Conservation (phyloP, 2,888 invertebrate species). For the Muschampia plurimacula region DNA sequence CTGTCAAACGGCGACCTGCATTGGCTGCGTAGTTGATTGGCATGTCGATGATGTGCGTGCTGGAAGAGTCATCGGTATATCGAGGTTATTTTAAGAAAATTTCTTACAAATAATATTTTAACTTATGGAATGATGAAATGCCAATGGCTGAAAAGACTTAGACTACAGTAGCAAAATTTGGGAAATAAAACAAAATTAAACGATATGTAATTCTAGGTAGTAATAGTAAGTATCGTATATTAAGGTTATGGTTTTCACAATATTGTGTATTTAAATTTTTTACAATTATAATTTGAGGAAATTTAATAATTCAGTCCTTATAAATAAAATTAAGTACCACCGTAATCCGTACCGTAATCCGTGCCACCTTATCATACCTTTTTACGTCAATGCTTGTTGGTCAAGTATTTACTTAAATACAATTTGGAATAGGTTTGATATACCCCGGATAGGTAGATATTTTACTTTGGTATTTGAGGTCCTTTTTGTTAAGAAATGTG, state of each 20-base stretch:
- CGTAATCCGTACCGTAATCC: too few species aligned
- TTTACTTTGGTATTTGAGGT: neutral
- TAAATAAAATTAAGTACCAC: too few species aligned
- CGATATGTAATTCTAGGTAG: neutral
- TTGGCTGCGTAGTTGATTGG: conserved; percentile 80
- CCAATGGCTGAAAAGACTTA: neutral
- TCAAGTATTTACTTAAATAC: too few species aligned
- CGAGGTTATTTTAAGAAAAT: neutral
- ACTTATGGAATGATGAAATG: neutral
- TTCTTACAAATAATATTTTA: neutral
- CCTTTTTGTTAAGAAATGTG: neutral
- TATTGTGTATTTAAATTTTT: too few species aligned
- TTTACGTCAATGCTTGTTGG: too few species aligned
- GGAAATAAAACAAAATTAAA: neutral
- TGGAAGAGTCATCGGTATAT: conserved; percentile 47
- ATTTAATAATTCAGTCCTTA: too few species aligned
- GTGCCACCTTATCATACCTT: too few species aligned
- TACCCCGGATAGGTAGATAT: too few species aligned
- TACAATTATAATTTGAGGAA: too few species aligned
- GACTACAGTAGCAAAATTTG: too few species aligned
- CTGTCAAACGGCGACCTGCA: conserved; percentile 70
- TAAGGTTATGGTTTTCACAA: too few species aligned
- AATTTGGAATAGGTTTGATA: too few species aligned
- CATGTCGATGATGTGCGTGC: conserved; percentile 50
- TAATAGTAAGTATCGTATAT: neutral